phyloP scores from a whole-genome alignment of 2,113 vertebrate genomes.

The Varanus salvator region DNA sequence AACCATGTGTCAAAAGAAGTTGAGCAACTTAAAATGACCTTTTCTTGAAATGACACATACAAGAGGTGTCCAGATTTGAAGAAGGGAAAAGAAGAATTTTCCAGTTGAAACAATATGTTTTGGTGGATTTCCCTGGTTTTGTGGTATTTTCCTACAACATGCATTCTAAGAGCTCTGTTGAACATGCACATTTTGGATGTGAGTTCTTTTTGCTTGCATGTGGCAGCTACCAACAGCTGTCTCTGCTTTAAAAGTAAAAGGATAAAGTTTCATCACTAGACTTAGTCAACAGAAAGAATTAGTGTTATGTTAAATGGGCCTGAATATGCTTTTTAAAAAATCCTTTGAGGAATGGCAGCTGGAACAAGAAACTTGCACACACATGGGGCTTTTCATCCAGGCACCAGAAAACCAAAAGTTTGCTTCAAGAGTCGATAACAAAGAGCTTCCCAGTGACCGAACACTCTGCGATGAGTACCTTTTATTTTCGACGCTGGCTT shows the following conservation, averaged over 20 bases:
- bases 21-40: slow-evolving; percentile 30
- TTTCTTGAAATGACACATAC: slow-evolving; percentile 42
- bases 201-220: slow-evolving; percentile 85
- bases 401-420: not conserved
- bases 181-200: slow-evolving; percentile 82
- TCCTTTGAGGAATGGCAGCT: not conserved
- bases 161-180: slow-evolving; percentile 73
- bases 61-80: slow-evolving; percentile 34
- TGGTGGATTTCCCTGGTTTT: slow-evolving; percentile 68
- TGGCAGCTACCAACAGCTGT: slow-evolving; percentile 92
- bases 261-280: slow-evolving; percentile 82
- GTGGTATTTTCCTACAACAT: slow-evolving; percentile 80
- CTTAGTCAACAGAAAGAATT: slow-evolving; percentile 48
- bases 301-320: slow-evolving; percentile 30
- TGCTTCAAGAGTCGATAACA: not conserved
- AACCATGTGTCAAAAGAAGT: slow-evolving; percentile 56
- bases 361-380: not conserved
- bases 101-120: slow-evolving; percentile 57
- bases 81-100: slow-evolving; percentile 17
- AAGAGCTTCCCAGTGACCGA: not conserved
- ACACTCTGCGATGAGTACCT: not conserved
- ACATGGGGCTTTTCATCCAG: not conserved
- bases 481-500: not conserved
- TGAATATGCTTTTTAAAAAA: not conserved
- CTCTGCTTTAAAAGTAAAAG: slow-evolving; percentile 85